A percentile compares a stretch with the other conserved stretches of the same genome.
These are phyloP conservation scores for Harpalus rubripes DNA, from an alignment of 2,888 invertebrate genomes.

Conservation along the genomic window DNA sequence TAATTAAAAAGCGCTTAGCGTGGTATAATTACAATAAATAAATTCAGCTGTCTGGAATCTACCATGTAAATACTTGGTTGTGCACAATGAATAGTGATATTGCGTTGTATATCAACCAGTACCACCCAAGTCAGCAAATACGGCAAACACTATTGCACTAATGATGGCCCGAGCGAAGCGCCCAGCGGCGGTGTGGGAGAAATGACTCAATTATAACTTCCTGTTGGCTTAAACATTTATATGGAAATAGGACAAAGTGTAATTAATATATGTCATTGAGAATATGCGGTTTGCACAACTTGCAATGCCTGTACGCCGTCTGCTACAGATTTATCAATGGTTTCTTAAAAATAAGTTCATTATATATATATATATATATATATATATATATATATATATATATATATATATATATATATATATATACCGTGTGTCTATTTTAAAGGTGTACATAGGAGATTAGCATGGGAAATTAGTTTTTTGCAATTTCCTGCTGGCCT, in stretches of 20 bases:
- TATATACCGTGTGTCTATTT: too few species aligned
- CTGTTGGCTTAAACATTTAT: conserved; percentile 30
- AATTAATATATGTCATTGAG: conserved; percentile 54
- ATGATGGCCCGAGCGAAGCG: conserved; percentile 18
- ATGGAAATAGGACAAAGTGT: conserved; percentile 52
- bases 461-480: too few species aligned
- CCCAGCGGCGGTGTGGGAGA: conserved; percentile 39
- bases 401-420: too few species aligned
- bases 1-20: conserved; percentile 34
- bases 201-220: conserved; percentile 56
- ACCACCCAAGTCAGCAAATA: neutral
- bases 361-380: too few species aligned
- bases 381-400: too few species aligned
- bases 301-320: neutral
- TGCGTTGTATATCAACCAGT: neutral
- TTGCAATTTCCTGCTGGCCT: too few species aligned
- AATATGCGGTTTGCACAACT: neutral
- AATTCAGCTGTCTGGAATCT: neutral
- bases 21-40: conserved; percentile 8
- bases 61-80: conserved; percentile 9
- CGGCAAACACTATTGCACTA: conserved; percentile 16
- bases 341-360: too few species aligned
- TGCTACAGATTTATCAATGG: neutral
- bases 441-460: too few species aligned
- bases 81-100: conserved; percentile 16